phyloP scores from a whole-genome alignment of 2,113 vertebrate genomes.

The Heteronetta atricapilla region DNA sequence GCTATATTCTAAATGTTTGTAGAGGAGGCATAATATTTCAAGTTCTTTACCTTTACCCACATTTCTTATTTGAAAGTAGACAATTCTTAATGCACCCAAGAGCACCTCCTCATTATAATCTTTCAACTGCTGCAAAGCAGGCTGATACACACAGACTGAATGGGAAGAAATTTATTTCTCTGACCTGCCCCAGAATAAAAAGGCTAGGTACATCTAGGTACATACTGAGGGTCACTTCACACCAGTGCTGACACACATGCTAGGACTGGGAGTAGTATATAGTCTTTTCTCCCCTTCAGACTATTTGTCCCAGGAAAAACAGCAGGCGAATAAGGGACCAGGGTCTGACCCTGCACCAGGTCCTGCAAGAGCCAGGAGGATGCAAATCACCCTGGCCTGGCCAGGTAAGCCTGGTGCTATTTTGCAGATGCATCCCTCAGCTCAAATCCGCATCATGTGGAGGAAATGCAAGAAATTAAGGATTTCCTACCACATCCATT shows the following conservation, averaged over 20 bases:
- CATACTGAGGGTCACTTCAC: not conserved
- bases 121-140: not conserved
- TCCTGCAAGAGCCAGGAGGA: not conserved
- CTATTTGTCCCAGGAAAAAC: not conserved
- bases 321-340: not conserved
- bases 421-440: not conserved
- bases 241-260: not conserved
- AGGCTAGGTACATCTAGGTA: not conserved
- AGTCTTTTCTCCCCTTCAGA: not conserved
- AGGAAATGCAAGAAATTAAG: not conserved
- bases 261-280: not conserved
- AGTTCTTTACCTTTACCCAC: no score
- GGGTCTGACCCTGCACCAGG: rapidly evolving
- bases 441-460: not conserved
- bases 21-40: not conserved
- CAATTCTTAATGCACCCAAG: not conserved
- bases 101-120: not conserved
- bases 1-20: not conserved
- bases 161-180: not conserved
- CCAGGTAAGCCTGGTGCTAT: not conserved
- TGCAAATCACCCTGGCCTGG: rapidly evolving
- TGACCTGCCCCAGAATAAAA: not conserved
- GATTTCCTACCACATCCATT: not conserved
- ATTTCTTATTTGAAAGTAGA: not conserved
- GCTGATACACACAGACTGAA: not conserved